A percentile compares a stretch with the other conserved stretches of the same genome.
These are phyloP conservation scores for Theocolax elegans DNA, from an alignment of 1,140 invertebrate genomes.

Conservation along the genomic window DNA sequence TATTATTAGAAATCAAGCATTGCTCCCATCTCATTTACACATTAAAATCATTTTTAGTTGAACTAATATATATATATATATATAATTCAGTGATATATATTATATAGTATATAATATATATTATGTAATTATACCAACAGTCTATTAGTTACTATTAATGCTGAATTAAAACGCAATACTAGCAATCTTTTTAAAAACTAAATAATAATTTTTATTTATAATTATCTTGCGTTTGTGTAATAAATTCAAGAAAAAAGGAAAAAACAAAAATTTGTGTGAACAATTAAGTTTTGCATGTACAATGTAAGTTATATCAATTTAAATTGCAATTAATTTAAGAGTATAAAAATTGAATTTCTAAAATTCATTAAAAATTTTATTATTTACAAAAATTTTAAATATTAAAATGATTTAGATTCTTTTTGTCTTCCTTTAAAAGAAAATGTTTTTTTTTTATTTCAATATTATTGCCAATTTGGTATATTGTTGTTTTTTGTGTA, in stretches of 20 bases:
- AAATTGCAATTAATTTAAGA: not conserved
- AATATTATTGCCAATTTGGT: slow-evolving; percentile 17
- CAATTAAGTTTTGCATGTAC: not conserved
- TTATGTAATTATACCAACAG: slow-evolving; percentile 26
- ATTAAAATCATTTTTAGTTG: slow-evolving; percentile 24
- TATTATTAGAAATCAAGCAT: slow-evolving; percentile 25
- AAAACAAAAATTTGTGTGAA: slow-evolving; percentile 6
- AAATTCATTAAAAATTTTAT: slow-evolving; percentile 8
- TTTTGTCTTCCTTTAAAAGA: slow-evolving; percentile 9
- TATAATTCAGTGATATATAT: too few species aligned
- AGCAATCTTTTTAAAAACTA: slow-evolving; percentile 28
- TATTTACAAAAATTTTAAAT: slow-evolving; percentile 19
- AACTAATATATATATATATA: too few species aligned
- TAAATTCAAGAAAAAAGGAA: not conserved
- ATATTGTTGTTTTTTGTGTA: slow-evolving; percentile 26
- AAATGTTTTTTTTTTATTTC: slow-evolving; percentile 2
- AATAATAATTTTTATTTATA: slow-evolving; percentile 12
- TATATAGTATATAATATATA: slow-evolving; percentile 35
- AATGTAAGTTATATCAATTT: not conserved
- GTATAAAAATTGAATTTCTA: not conserved
- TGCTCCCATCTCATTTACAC: slow-evolving; percentile 16
- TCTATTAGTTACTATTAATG: slow-evolving; percentile 30
- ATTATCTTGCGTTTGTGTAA: slow-evolving; percentile 7
- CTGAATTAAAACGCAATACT: slow-evolving; percentile 12
- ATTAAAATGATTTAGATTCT: not conserved